Base-by-base conservation (phyloP, 2,113 vertebrate species). In the Lathamus discolor region DNA sequence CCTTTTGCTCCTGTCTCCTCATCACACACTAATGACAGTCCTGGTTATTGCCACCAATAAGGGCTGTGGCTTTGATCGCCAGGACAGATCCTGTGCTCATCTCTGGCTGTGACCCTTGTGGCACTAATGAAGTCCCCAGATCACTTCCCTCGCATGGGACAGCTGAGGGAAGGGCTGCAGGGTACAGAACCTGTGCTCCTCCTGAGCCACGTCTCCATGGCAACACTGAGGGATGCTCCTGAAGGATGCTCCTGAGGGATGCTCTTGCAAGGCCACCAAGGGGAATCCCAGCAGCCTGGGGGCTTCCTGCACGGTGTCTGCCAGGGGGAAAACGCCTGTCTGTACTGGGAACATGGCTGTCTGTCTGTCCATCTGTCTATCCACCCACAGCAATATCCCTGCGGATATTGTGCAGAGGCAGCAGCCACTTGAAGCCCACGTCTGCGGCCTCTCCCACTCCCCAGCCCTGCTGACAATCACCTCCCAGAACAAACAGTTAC, bases 371-470 rank as follows among this genome's bases (percentile, higher is more conserved):
- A 2, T 63, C 73, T 63, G 57, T 17, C 72, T 70, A 72, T 44
- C 80, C 5, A 11, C 48, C 68, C 84, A 39, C 68, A 70, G 73
- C 78, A 63, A 7, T 17, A 39, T 39, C n/a, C 69, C 85, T 37
- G 55, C 2, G 13, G 55, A 41, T 29, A 13, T 4, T 28, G 62
- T 1, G 1, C 62, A 54, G 37, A 82, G 62, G n/a, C 49, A 85
- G 69, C 83, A 93, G 70, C 57, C 73, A 25, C 83, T 77, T 63
- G 17, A 2, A 68, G 67, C 78, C 52, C 48, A 27, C 0, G 3
- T 0, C 0, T 1, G 0, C 1, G 6, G 17, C 49, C 31, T 80
- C 44, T 27, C 14, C 31, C 0, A 2, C 43, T 83, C 25, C 33
- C 24, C 48, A 14, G 62, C 41, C 2, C 35, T 6, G 5, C 83